These are phyloP conservation scores for Scaptomyza caliginosa DNA, from an alignment of 2,888 invertebrate genomes.

Conservation along the genomic window DNA sequence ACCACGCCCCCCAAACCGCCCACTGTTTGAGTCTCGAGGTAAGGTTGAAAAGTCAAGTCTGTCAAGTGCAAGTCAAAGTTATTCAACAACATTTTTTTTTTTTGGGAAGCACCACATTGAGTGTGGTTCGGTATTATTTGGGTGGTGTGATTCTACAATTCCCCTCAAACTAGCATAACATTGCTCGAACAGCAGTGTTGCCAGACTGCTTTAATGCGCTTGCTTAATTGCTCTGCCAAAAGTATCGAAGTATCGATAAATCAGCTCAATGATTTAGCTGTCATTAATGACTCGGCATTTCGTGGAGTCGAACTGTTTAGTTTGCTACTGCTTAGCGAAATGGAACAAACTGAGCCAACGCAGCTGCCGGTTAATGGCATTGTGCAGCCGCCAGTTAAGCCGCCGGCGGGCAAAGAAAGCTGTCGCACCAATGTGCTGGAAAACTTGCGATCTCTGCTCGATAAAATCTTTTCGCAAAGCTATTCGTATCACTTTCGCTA, in stretches of 20 bases:
- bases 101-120: background rate
- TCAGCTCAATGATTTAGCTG: background rate
- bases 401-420: constrained; percentile 29
- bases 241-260: background rate
- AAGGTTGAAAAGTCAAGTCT: constrained; percentile 3
- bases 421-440: constrained; percentile 44
- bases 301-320: background rate
- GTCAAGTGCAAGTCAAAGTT: constrained; percentile 12
- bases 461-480: constrained; percentile 1
- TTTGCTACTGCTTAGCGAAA: too few species aligned
- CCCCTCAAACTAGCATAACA: too few species aligned
- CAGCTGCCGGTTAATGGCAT: constrained; percentile 45
- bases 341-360: background rate
- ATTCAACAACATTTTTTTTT: too few species aligned
- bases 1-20: too few species aligned
- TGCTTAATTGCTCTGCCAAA: too few species aligned
- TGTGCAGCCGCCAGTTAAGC: constrained; percentile 46
- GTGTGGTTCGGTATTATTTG: too few species aligned
- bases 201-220: too few species aligned
- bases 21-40: background rate
- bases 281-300: background rate
- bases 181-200: too few species aligned
- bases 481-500: constrained; percentile 15
- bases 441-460: constrained; percentile 13
- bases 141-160: too few species aligned